phyloP scores from a whole-genome alignment of 2,797 vertebrate genomes.

The Alca torda region DNA sequence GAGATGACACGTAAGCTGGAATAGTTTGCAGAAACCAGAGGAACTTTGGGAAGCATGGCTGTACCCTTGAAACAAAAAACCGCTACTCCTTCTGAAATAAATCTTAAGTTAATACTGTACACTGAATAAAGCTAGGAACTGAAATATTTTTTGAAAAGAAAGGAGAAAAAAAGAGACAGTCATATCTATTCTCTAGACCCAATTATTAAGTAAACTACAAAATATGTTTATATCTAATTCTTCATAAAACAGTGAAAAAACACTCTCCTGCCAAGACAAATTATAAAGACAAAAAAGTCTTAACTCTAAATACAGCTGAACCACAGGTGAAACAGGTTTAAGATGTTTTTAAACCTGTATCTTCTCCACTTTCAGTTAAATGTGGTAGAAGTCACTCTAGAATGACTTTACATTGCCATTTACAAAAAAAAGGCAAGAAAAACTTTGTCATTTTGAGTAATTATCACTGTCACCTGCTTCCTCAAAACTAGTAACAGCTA shows the following conservation, averaged over 20 bases:
- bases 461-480: not conserved
- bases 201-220: slow-evolving; percentile 12
- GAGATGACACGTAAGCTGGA: slow-evolving; percentile 99
- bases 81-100: slow-evolving; percentile 95
- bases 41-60: slow-evolving; percentile 80
- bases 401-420: slow-evolving; percentile 35
- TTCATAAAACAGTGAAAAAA: not conserved
- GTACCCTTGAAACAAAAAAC: slow-evolving; percentile 86
- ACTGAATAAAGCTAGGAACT: slow-evolving; percentile 66
- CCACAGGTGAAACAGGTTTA: slow-evolving; percentile 16
- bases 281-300: slow-evolving; percentile 25
- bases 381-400: slow-evolving; percentile 57
- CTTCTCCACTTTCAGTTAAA: slow-evolving; percentile 68
- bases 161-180: not conserved
- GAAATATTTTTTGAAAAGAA: slow-evolving; percentile 4
- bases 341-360: slow-evolving; percentile 1
- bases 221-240: not conserved
- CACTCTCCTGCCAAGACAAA: slow-evolving; percentile 13
- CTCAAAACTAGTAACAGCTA: slow-evolving; percentile 2
- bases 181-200: not conserved
- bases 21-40: slow-evolving; percentile 94
- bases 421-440: slow-evolving; percentile 1
- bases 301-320: slow-evolving; percentile 22
- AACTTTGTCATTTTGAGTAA: not conserved
- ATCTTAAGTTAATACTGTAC: slow-evolving; percentile 83